Evolutionary conservation across 2,113 vertebrate species (phyloP).

Genomic region (Phalacrocorax carbo): DNA sequence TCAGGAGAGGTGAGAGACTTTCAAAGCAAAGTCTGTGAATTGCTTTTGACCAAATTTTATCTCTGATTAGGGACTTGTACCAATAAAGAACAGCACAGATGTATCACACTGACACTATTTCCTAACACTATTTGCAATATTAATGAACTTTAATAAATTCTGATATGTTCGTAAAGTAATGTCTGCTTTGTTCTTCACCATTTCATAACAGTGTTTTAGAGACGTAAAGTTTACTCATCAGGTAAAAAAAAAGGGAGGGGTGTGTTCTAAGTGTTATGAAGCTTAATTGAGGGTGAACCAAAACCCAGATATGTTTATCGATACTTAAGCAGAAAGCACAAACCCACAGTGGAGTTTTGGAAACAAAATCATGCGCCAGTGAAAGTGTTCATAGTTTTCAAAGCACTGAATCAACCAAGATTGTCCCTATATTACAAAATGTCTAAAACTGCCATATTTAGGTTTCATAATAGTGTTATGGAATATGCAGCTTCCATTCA

Average conservation of each 20-base stretch:
- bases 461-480: background rate
- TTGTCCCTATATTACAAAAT: fast-evolving
- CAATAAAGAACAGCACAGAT: background rate
- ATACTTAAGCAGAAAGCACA: background rate
- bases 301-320: background rate
- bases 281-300: background rate
- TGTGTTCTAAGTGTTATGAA: background rate
- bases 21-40: background rate
- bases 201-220: background rate
- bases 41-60: background rate
- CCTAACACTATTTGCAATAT: background rate
- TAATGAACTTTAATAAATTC: background rate
- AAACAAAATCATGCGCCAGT: background rate
- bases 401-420: background rate
- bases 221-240: background rate
- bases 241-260: background rate
- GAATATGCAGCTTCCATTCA: background rate
- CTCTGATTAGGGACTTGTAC: background rate
- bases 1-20: background rate
- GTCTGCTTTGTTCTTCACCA: background rate
- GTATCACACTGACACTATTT: background rate
- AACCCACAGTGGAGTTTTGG: background rate
- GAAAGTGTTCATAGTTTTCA: background rate
- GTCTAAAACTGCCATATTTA: background rate
- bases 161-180: background rate